phyloP scores from a whole-genome alignment of 2,888 invertebrate species.

The Idaea straminata region DNA sequence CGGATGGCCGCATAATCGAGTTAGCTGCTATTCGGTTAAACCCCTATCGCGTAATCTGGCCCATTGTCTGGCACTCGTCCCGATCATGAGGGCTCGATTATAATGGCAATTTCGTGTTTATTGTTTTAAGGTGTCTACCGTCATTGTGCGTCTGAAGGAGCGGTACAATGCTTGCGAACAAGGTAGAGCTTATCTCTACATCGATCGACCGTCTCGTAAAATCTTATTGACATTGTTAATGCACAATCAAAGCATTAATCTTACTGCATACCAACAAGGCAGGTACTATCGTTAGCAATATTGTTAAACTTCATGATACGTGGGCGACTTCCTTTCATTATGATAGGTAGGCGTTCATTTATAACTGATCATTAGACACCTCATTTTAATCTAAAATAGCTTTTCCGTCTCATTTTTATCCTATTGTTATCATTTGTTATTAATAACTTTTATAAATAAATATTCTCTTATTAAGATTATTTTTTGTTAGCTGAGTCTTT shows the following conservation, averaged over 20 bases:
- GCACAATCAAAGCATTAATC: slow-evolving; percentile 21
- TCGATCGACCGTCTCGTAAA: slow-evolving; percentile 46
- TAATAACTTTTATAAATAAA: not conserved
- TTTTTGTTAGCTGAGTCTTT: too few species aligned
- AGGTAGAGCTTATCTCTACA: slow-evolving; percentile 42
- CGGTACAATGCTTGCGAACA: slow-evolving; percentile 6
- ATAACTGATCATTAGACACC: not conserved
- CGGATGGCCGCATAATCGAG: slow-evolving; percentile 79
- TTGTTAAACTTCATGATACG: not conserved
- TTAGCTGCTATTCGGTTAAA: slow-evolving; percentile 77
- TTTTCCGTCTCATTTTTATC: not conserved
- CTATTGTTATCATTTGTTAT: not conserved
- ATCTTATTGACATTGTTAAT: slow-evolving; percentile 37
- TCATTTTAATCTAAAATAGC: not conserved
- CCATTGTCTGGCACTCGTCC: slow-evolving; percentile 74
- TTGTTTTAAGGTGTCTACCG: slow-evolving; percentile 74
- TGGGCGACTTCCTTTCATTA: not conserved
- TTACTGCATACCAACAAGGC: slow-evolving; percentile 20
- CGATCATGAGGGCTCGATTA: slow-evolving; percentile 76
- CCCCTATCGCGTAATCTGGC: slow-evolving; percentile 76
- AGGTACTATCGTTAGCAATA: slow-evolving; percentile 19
- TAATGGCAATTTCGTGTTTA: slow-evolving; percentile 76
- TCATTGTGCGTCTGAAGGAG: slow-evolving; percentile 52
- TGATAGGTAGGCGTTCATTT: not conserved
- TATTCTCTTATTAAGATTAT: too few species aligned